Evolutionary conservation across 2,113 vertebrate genomes (phyloP).

Genomic region (Myiozetetes cayanensis): DNA sequence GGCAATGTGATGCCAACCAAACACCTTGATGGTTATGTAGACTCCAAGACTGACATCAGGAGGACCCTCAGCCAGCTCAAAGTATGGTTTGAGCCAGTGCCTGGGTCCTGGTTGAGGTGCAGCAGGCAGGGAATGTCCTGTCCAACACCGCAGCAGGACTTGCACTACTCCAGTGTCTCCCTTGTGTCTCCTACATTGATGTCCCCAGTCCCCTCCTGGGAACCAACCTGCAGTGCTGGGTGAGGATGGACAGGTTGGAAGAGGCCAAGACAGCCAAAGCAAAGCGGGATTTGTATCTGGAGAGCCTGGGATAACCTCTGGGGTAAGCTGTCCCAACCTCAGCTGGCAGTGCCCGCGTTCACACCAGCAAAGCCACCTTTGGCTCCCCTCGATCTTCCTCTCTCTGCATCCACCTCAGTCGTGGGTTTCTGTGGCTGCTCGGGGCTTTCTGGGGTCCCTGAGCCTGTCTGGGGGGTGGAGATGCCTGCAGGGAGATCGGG

Average conservation of each 20-base stretch:
- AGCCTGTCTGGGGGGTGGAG: not conserved
- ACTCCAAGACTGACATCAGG: not conserved
- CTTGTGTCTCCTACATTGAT: not conserved
- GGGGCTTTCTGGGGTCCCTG: not conserved
- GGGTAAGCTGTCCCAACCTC: not conserved
- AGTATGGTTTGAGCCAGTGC: too few species aligned
- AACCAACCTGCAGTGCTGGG: rapidly evolving
- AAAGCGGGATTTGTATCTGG: not conserved
- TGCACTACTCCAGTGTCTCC: rapidly evolving
- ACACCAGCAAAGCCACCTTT: not conserved
- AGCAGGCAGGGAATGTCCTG: not conserved
- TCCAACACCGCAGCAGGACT: rapidly evolving
- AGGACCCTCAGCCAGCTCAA: not conserved
- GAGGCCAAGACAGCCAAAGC: not conserved
- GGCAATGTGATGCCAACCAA: not conserved
- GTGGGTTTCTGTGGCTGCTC: not conserved
- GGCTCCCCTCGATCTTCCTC: not conserved
- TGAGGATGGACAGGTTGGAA: not conserved
- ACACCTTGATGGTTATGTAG: rapidly evolving
- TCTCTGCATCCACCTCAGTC: not conserved
- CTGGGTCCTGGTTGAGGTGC: not conserved
- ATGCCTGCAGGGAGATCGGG: not conserved
- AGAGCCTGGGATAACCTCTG: rapidly evolving
- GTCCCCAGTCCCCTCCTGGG: not conserved
- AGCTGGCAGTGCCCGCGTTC: rapidly evolving